phyloP scores from a whole-genome alignment of 2,113 vertebrate genomes.

The Anguilla rostrata region DNA sequence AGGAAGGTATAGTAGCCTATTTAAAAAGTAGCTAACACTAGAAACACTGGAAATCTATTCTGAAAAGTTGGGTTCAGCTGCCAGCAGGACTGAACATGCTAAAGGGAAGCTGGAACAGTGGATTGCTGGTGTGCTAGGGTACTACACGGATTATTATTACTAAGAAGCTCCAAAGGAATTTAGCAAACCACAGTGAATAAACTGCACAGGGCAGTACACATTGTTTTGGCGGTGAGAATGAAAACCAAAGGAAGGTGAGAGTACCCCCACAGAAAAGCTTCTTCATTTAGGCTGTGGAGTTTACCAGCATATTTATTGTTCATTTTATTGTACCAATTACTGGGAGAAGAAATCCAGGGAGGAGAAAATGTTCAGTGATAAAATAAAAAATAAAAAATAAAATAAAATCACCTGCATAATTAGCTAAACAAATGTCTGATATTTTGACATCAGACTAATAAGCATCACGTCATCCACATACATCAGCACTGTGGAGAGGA shows the following conservation, averaged over 20 bases:
- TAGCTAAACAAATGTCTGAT: background rate
- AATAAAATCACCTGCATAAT: background rate
- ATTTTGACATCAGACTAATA: background rate
- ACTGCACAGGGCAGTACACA: background rate
- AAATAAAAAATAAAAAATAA: no score
- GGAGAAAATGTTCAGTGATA: no score
- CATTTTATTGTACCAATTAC: background rate
- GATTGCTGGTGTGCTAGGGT: background rate
- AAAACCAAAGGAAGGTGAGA: background rate
- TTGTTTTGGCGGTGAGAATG: background rate
- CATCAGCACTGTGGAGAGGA: background rate
- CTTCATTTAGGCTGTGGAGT: background rate
- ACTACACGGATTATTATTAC: background rate
- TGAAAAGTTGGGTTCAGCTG: background rate
- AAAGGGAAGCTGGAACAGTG: background rate
- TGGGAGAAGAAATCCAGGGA: background rate
- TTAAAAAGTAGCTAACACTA: no score
- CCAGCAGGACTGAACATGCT: background rate
- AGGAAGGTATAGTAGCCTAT: no score
- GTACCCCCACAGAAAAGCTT: background rate
- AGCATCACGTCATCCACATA: background rate
- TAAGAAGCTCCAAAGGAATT: background rate
- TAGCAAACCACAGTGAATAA: background rate
- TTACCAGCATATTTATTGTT: background rate
- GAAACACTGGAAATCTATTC: background rate